phyloP scores from a whole-genome alignment of 2,888 invertebrate genomes.

The Catonia carolina region DNA sequence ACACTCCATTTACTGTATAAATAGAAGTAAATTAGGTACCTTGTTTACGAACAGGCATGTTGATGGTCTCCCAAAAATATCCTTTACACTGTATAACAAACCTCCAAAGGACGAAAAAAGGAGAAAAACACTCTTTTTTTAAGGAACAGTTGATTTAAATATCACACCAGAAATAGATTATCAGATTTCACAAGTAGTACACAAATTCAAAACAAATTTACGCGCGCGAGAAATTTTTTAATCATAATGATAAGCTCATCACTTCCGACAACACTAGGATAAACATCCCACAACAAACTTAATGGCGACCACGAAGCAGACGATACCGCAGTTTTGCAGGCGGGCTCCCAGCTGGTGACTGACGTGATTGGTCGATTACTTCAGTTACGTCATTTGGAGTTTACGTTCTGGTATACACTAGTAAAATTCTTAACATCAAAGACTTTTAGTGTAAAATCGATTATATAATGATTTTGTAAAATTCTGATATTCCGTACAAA shows the following conservation, averaged over 20 bases:
- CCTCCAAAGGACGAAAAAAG: not conserved
- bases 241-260: slow-evolving; percentile 10
- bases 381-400: slow-evolving; percentile 2
- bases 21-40: slow-evolving; percentile 42
- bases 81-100: slow-evolving; percentile 4
- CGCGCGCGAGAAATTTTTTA: slow-evolving; percentile 8
- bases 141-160: too few relatives aligned
- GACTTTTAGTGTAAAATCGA: too few relatives aligned
- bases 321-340: slow-evolving; percentile 10
- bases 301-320: slow-evolving; percentile 13
- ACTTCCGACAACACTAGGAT: not conserved
- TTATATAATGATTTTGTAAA: too few relatives aligned
- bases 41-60: slow-evolving; percentile 71
- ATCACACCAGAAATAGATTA: too few relatives aligned
- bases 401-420: too few relatives aligned
- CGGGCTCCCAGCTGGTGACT: slow-evolving; percentile 25
- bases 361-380: slow-evolving; percentile 33
- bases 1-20: too few relatives aligned
- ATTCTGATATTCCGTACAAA: too few relatives aligned
- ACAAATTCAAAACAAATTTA: slow-evolving; percentile 8
- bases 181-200: not conserved
- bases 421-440: too few relatives aligned
- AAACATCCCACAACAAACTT: slow-evolving; percentile 12
- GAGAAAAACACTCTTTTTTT: not conserved
- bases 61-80: slow-evolving; percentile 24